phyloP scores from a whole-genome alignment of 2,888 invertebrate species.

The Pogonocherus hispidulus region DNA sequence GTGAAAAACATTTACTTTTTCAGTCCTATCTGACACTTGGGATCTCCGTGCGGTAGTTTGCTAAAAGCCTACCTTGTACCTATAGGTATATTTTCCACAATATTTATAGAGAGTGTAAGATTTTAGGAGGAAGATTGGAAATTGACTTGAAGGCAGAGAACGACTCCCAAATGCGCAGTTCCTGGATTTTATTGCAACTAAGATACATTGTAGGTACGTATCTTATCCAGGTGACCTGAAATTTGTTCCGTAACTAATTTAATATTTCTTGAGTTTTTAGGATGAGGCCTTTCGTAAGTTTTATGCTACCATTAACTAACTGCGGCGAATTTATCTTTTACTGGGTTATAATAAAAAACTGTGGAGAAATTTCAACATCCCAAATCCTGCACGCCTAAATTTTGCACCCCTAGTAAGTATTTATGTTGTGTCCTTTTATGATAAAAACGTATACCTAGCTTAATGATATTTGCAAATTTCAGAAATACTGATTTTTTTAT shows the following conservation, averaged over 20 bases:
- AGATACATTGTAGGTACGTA: slow-evolving; percentile 53
- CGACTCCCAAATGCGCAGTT: slow-evolving; percentile 56
- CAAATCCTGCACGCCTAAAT: no score
- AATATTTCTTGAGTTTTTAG: neutral
- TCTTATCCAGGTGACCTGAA: neutral
- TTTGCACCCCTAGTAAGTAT: no score
- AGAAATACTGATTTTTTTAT: no score
- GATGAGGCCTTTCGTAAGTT: neutral
- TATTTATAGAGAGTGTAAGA: slow-evolving; percentile 50
- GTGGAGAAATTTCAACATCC: no score
- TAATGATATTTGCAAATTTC: no score
- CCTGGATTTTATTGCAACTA: slow-evolving; percentile 57
- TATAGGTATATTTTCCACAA: slow-evolving; percentile 35
- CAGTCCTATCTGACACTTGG: slow-evolving; percentile 3
- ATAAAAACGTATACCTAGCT: no score
- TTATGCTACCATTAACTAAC: neutral
- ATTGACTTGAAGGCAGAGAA: slow-evolving; percentile 52
- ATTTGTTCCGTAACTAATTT: slow-evolving; percentile 1
- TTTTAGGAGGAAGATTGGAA: slow-evolving; percentile 52
- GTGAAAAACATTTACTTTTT: slow-evolving; percentile 22
- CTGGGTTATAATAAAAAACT: neutral
- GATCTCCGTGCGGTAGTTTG: neutral
- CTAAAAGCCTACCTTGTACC: slow-evolving; percentile 31
- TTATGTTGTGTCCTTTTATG: no score
- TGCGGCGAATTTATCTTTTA: neutral